These are phyloP conservation scores for Cochlearius cochlearius DNA, from an alignment of 2,113 vertebrate species.

Conservation along the genomic window DNA sequence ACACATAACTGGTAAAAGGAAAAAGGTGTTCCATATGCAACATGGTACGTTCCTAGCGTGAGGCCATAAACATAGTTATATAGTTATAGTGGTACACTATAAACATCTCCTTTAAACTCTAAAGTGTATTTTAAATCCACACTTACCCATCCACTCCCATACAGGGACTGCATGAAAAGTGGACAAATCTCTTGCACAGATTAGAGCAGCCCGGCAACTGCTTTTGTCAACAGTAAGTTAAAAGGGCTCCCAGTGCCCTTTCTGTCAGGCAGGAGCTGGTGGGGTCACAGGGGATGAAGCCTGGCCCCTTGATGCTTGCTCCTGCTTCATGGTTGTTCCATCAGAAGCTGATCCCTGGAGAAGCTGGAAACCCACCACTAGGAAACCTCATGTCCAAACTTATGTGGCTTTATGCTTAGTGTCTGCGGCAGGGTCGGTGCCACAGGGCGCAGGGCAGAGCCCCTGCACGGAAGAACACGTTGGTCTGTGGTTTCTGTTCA, in stretches of 20 bases:
- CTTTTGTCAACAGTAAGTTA: background rate
- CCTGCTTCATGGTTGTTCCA: background rate
- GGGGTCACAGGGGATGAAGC: background rate
- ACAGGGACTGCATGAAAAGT: background rate
- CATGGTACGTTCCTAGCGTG: background rate
- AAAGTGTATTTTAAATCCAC: background rate
- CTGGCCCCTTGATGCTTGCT: background rate
- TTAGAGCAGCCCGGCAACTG: background rate
- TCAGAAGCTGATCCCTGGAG: background rate
- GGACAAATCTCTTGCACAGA: background rate
- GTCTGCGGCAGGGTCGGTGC: background rate
- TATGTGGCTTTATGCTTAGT: background rate
- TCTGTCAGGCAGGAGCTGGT: background rate
- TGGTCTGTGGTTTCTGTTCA: background rate
- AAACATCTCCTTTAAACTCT: background rate
- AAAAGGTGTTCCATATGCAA: background rate
- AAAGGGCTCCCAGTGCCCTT: background rate
- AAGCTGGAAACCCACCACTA: background rate
- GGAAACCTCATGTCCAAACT: background rate
- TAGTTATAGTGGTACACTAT: background rate
- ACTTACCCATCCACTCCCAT: background rate
- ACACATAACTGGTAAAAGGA: background rate
- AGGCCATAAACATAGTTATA: background rate
- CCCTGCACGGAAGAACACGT: rapidly evolving
- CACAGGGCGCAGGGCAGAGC: background rate